Percentiles rank a stretch among this genome's conserved stretches.
These are phyloP conservation scores for Tragelaphus oryx DNA, from an alignment of 2,797 vertebrate species.

Conservation along the genomic window DNA sequence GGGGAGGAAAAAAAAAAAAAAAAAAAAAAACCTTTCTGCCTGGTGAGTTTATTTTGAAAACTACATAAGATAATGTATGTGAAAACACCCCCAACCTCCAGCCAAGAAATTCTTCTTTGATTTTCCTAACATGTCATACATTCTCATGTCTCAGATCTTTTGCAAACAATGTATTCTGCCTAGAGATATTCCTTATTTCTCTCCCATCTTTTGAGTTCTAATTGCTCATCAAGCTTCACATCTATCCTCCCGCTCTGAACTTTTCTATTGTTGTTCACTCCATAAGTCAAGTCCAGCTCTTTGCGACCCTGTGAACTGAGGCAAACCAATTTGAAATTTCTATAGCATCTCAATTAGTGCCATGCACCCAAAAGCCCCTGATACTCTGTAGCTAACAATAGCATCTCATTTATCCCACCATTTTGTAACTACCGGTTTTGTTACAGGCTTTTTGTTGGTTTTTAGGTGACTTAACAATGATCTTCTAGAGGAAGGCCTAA, in stretches of 20 bases:
- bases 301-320: background rate
- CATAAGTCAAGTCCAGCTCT: background rate
- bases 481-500: background rate
- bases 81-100: background rate
- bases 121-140: background rate
- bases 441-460: background rate
- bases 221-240: background rate
- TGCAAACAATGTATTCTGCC: background rate
- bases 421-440: background rate
- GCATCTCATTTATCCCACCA: background rate
- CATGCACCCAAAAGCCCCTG: rapidly evolving
- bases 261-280: background rate
- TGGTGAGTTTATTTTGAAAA: background rate
- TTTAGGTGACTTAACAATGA: background rate
- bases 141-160: background rate
- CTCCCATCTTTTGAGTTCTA: background rate
- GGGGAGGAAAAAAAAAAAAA: background rate
- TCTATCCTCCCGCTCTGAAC: background rate
- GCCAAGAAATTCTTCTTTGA: background rate
- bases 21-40: background rate
- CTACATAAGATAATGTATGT: background rate
- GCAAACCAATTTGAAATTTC: background rate
- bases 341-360: background rate
- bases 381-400: background rate
- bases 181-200: background rate